Evolutionary conservation across 1,140 invertebrate genomes (phyloP).

Genomic region (Ceratina calcarata): DNA sequence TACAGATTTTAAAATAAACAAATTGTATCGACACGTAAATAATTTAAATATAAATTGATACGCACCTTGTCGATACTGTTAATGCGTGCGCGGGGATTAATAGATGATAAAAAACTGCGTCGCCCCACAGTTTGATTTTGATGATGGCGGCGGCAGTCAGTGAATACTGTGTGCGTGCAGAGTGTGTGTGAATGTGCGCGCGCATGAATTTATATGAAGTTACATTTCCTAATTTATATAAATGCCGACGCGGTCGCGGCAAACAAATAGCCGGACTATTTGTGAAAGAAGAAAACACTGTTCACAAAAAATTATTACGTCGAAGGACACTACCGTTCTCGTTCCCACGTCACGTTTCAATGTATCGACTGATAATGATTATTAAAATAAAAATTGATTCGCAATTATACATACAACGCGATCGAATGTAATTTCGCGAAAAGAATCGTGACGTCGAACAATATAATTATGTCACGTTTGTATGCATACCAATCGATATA

Average conservation of each 20-base stretch:
- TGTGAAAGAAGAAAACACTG: not conserved
- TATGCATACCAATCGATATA: conserved; percentile 44
- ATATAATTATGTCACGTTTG: conserved; percentile 33
- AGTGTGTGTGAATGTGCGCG: conserved; percentile 33
- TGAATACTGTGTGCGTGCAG: too few relatives aligned
- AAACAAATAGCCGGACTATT: conserved; percentile 39
- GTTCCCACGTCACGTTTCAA: conserved; percentile 34
- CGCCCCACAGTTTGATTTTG: too few relatives aligned
- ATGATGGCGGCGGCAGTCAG: too few relatives aligned
- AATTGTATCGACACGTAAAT: conserved; percentile 33
- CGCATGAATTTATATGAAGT: conserved; percentile 31
- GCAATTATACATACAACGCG: not conserved
- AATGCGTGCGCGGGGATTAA: too few relatives aligned
- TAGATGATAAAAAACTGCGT: too few relatives aligned
- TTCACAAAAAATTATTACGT: conserved; percentile 4
- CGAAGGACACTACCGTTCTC: not conserved
- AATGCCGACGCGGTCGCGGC: not conserved
- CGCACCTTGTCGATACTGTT: too few relatives aligned
- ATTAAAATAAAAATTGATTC: not conserved
- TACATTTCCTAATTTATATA: conserved; percentile 22
- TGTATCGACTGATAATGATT: not conserved
- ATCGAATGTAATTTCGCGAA: not conserved
- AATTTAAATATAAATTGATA: conserved; percentile 53
- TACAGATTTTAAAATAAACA: conserved; percentile 39
- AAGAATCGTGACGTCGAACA: conserved; percentile 10